Evolutionary conservation across 2,113 vertebrate genomes (phyloP).

Genomic region (Odocoileus hemionus): DNA sequence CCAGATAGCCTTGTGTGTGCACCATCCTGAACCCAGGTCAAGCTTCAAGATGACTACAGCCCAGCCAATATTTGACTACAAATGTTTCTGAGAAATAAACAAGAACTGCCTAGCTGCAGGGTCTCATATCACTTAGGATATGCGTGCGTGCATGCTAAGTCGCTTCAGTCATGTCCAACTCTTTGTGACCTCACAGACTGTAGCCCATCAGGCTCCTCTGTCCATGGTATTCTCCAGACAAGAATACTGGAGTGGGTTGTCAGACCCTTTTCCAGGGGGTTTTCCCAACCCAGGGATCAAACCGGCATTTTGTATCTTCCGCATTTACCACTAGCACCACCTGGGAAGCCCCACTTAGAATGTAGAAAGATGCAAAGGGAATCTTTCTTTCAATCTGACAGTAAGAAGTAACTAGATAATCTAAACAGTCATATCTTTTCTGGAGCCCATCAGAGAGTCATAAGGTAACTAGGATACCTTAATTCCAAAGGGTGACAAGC

Average conservation of each 20-base stretch:
- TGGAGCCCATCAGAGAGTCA: neutral
- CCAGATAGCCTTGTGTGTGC: neutral
- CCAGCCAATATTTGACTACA: neutral
- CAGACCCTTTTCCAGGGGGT: neutral
- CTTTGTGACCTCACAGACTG: neutral
- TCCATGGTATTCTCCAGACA: neutral
- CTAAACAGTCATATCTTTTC: neutral
- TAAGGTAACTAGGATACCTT: neutral
- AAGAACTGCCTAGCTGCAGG: neutral
- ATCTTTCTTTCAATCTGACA: neutral
- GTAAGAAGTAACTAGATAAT: neutral
- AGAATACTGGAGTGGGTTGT: neutral
- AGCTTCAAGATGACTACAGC: neutral
- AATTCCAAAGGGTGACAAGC: neutral
- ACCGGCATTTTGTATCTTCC: neutral
- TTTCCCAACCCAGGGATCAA: neutral
- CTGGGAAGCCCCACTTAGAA: neutral
- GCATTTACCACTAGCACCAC: neutral
- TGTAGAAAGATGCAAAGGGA: neutral
- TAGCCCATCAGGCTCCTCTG: neutral
- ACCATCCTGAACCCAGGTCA: neutral
- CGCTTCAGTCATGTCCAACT: neutral
- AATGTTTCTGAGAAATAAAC: neutral
- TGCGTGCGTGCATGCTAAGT: neutral
- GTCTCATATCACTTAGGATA: neutral